Base-by-base conservation (phyloP, 2,797 vertebrate species). In the Xenopus petersii region DNA sequence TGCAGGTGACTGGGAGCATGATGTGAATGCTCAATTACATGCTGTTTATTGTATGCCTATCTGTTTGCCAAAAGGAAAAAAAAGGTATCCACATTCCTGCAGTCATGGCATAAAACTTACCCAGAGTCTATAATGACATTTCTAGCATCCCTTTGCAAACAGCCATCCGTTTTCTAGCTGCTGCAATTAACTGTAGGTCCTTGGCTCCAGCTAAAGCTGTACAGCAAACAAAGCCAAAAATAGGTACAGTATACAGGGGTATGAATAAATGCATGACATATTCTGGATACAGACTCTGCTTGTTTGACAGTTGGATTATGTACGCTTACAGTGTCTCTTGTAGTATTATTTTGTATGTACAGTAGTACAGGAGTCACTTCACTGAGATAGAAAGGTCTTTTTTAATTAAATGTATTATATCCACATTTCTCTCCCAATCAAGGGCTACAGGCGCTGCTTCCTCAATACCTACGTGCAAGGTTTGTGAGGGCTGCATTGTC, bases 401-500 rank as follows among this genome's bases (percentile, higher is more conserved):
- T 51, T 51, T 51, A 51, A 51, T 51, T 51, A 51, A 10, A 51
- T 15, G 15, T 12, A 51, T 12, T 51, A 51, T 51, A 51, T 51
- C 49, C 11, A 51, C 49, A 51, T 51, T 51, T 51, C 49, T 51
- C 49, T 71, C 49, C 0, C 42, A 80, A 36, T 4, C 0, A 85
- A 99, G 97, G 97, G 75, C 88, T 99, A 73, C 97, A 99, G 88
- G 95, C 91, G 12, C 92, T 99, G 82, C 91, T 99, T 17, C 97
- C 97, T 0, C 91, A 92, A 78, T 94, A 97, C 84, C 89, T 99
- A 67, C 93, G 93, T n/a, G 92, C 92, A 81, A 91, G 94, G 15
- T 98, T 98, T 10, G 97, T 98, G 86, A 92, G 92, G 0, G 97
- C 97, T 0, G 97, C 97, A 0, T 94, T 98, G 84, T 97, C 96